Conservation (phyloP, 2,797 vertebrate genomes). For the Galaxias olidus region DNA sequence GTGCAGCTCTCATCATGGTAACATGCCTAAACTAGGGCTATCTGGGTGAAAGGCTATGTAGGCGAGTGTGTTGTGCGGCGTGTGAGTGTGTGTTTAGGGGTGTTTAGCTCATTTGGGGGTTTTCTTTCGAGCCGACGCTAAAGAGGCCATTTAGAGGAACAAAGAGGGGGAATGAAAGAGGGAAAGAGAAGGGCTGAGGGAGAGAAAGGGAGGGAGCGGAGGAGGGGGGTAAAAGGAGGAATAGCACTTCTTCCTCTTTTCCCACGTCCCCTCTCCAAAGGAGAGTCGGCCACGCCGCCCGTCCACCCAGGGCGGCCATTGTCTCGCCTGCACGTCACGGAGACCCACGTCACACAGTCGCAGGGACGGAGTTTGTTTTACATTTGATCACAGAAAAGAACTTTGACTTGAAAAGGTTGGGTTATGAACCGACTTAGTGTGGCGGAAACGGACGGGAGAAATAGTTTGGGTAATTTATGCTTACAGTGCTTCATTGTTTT, state of each 20-base stretch:
- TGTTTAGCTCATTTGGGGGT: conserved; percentile 62
- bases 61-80: not conserved
- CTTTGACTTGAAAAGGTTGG: too few relatives aligned
- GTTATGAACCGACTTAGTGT: too few relatives aligned
- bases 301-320: conserved; percentile 67
- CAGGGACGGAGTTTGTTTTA: too few relatives aligned
- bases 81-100: conserved; percentile 36
- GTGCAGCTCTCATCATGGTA: too few relatives aligned
- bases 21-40: too few relatives aligned
- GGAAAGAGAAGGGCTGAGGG: conserved; percentile 51
- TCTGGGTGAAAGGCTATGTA: not conserved
- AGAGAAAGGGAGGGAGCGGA: conserved; percentile 61
- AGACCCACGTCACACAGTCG: conserved; percentile 44
- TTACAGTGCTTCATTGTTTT: too few relatives aligned
- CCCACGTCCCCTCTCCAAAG: conserved; percentile 73
- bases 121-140: conserved; percentile 56
- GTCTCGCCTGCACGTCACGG: conserved; percentile 56
- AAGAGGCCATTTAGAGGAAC: conserved; percentile 75
- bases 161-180: conserved; percentile 67
- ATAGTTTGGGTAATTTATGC: too few relatives aligned
- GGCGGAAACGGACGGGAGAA: too few relatives aligned
- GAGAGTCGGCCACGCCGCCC: conserved; percentile 65
- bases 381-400: too few relatives aligned
- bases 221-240: conserved; percentile 71
- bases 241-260: conserved; percentile 80